Evolutionary conservation across 2,888 invertebrate species (phyloP), one percentile per base, ranked within the genome.

Genomic region (Nemotelus pantherinus): DNA sequence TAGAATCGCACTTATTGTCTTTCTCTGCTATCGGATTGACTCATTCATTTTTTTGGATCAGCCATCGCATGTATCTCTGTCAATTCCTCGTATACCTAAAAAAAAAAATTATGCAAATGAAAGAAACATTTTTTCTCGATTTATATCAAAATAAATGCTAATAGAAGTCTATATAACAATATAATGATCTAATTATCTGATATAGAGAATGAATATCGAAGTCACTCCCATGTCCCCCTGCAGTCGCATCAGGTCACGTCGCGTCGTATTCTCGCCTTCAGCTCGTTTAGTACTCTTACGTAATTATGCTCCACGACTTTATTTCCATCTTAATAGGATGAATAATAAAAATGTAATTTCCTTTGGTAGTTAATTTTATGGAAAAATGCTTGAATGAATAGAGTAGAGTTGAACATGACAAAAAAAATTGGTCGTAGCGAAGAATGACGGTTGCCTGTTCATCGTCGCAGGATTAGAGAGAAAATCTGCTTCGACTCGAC

Each of bases 311-410:
- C 7, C 39, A 53, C 68, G 50, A 68, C 68, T 68, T 68, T 68
- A 68, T 68, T 68, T 72, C 58, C 58, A 72, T 72, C 72, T 72
- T 60, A 72, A 72, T 72, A 47, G 72, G 41, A 58, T 72, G 72
- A 72, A 57, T 72, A 72, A 72, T 72, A 72, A 72, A 72, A 72
- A 25, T 57, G 60, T 72, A 72, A 72, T 72, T 72, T 72, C 72
- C 72, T 57, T 72, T 68, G 47, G 72, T 44, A 72, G 58, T 72
- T 72, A 72, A 57, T 60, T 72, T 72, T 58, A 72, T 72, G 58
- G 47, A 65, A 25, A 68, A n/a, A 68, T 53, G 68, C 7, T 68
- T 47, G 44, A 50, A 50, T 47, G 65, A 48, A 43, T 43, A 63
- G 63, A 39, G 3, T 39, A 44, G 25, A 25, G 25, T 25, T 25